These are phyloP conservation scores for Lagria hirta DNA, from an alignment of 2,888 invertebrate species.

Conservation along the genomic window DNA sequence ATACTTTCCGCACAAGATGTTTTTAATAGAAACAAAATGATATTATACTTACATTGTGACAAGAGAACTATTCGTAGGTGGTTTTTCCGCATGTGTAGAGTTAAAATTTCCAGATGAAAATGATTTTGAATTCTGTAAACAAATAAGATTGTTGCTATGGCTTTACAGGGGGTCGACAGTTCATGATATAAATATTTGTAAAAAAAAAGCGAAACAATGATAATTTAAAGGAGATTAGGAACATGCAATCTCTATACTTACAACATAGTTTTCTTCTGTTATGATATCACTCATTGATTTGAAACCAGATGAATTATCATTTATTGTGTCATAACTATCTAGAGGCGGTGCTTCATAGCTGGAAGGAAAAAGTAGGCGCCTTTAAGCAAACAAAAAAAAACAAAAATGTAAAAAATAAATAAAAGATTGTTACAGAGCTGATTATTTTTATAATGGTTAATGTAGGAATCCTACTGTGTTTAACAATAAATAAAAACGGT, in stretches of 20 bases:
- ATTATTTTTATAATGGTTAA: no score
- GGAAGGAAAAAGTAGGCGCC: constrained; percentile 19
- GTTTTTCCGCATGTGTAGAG: constrained; percentile 14
- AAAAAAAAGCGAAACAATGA: constrained; percentile 9
- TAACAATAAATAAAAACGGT: no score
- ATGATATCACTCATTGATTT: constrained; percentile 11
- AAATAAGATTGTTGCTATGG: constrained; percentile 1
- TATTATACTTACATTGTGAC: constrained; percentile 45
- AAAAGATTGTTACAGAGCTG: no score
- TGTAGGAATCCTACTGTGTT: no score
- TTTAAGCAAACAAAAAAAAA: no score
- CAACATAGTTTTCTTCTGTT: constrained; percentile 8
- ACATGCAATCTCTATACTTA: constrained; percentile 4
- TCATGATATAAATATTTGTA: constrained; percentile 8
- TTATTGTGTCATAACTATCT: constrained; percentile 24
- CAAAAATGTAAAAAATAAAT: no score
- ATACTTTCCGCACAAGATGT: no score
- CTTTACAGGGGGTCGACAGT: not conserved
- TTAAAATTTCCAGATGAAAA: constrained; percentile 6
- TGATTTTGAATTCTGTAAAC: constrained; percentile 8
- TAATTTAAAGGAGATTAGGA: constrained; percentile 12
- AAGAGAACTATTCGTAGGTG: constrained; percentile 33
- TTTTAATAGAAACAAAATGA: no score
- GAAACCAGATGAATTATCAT: no score
- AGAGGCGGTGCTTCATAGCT: constrained; percentile 27